Evolutionary conservation across 2,888 invertebrate species (phyloP).

Genomic region (Archips crataeganus): DNA sequence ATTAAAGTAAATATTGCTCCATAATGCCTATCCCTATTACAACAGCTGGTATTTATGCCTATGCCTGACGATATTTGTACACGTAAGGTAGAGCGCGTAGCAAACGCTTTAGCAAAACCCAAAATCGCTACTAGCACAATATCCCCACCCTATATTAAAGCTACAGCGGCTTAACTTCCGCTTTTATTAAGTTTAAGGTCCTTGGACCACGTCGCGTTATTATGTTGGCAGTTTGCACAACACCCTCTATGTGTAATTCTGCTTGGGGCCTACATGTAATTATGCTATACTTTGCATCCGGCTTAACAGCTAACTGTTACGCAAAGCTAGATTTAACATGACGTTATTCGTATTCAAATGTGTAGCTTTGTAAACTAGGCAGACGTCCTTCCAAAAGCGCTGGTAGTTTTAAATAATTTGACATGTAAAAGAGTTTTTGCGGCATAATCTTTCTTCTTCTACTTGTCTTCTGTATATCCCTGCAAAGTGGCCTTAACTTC

Average conservation of each 20-base stretch:
- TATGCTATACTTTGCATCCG: neutral
- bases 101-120: neutral
- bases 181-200: constrained; percentile 56
- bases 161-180: constrained; percentile 52
- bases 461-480: too few relatives aligned
- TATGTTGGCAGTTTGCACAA: constrained; percentile 38
- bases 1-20: too few relatives aligned
- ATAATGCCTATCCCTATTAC: too few relatives aligned
- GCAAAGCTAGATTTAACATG: neutral
- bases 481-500: too few relatives aligned
- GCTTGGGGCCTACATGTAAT: neutral
- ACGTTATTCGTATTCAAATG: neutral
- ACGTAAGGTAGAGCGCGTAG: too few relatives aligned
- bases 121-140: constrained; percentile 3
- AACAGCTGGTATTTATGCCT: too few relatives aligned
- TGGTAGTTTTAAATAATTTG: too few relatives aligned
- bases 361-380: too few relatives aligned
- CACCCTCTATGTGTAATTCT: constrained; percentile 14
- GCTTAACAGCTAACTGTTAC: neutral
- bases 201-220: constrained; percentile 47
- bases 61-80: too few relatives aligned
- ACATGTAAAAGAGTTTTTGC: too few relatives aligned
- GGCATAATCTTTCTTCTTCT: too few relatives aligned
- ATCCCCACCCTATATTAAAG: constrained; percentile 42
- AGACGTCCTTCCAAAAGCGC: too few relatives aligned